Percentiles rank a stretch among this genome's conserved stretches.
These are phyloP conservation scores for Torymus texanus DNA, from an alignment of 2,888 invertebrate species.

Conservation along the genomic window DNA sequence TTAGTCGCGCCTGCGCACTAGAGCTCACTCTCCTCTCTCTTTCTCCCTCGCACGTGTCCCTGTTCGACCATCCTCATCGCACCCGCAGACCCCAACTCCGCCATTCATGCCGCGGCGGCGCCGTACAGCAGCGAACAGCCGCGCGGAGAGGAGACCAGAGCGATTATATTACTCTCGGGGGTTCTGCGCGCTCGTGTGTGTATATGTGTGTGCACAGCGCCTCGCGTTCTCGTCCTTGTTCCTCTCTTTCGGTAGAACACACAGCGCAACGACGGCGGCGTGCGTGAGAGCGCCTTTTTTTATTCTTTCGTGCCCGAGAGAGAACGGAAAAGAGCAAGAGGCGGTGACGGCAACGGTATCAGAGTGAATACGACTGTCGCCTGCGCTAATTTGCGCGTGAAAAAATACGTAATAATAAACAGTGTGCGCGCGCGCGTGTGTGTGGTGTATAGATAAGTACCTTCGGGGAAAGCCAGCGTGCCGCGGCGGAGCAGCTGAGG, in stretches of 20 bases:
- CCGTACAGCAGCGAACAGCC: too few species aligned
- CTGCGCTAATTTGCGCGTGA: too few species aligned
- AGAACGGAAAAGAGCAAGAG: too few species aligned
- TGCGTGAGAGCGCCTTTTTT: neutral
- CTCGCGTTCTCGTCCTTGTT: slow-evolving; percentile 27
- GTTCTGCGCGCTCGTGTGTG: neutral
- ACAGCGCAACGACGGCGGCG: neutral
- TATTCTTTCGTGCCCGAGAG: neutral
- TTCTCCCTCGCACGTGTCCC: neutral
- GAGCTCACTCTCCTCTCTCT: slow-evolving; percentile 24
- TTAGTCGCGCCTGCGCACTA: slow-evolving; percentile 64
- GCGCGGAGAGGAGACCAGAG: too few species aligned
- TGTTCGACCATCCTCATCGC: neutral
- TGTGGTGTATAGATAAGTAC: too few species aligned
- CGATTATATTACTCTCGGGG: too few species aligned
- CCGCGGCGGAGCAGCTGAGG: too few species aligned
- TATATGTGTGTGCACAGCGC: neutral
- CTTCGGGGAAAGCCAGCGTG: too few species aligned
- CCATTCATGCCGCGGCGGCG: neutral
- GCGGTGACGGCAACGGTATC: too few species aligned
- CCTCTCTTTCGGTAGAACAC: neutral
- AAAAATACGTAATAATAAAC: too few species aligned
- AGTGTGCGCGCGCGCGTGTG: too few species aligned
- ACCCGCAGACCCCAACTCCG: neutral
- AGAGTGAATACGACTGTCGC: too few species aligned